A percentile compares a stretch with the other conserved stretches of the same genome.
Evolutionary conservation across 2,113 vertebrate genomes (phyloP).

Genomic region (Cichladusa arquata): DNA sequence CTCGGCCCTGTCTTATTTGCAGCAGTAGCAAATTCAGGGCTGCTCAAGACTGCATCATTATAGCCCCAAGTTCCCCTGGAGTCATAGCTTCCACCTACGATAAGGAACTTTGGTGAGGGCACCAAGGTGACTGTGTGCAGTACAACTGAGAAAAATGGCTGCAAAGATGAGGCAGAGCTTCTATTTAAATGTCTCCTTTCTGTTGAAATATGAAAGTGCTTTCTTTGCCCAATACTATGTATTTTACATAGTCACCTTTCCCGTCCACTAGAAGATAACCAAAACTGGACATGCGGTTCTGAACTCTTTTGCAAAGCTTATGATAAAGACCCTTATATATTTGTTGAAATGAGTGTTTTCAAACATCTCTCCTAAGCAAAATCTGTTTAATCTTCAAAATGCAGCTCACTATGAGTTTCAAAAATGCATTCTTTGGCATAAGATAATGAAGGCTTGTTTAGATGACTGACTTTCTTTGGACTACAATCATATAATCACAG

Average conservation of each 20-base stretch:
- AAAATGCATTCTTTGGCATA: neutral
- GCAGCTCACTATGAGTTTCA: neutral
- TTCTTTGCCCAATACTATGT: neutral
- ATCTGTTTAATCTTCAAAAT: neutral
- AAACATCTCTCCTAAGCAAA: neutral
- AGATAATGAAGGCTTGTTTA: neutral
- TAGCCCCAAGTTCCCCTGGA: neutral
- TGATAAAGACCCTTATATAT: neutral
- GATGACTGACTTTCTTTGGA: neutral
- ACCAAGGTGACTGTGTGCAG: neutral
- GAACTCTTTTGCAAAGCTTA: neutral
- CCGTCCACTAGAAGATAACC: neutral
- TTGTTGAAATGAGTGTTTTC: neutral
- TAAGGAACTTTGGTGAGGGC: neutral
- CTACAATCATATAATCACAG: neutral
- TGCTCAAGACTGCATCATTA: neutral
- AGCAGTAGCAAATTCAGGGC: neutral
- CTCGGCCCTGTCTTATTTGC: too few species aligned
- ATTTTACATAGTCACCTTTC: neutral
- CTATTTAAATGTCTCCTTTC: neutral
- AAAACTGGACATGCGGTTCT: neutral
- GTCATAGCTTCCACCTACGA: neutral
- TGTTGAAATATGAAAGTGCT: neutral
- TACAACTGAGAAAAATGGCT: neutral
- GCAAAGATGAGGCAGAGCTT: neutral